These are phyloP conservation scores for Brachirus orientalis DNA, from an alignment of 2,113 vertebrate genomes.

Conservation along the genomic window DNA sequence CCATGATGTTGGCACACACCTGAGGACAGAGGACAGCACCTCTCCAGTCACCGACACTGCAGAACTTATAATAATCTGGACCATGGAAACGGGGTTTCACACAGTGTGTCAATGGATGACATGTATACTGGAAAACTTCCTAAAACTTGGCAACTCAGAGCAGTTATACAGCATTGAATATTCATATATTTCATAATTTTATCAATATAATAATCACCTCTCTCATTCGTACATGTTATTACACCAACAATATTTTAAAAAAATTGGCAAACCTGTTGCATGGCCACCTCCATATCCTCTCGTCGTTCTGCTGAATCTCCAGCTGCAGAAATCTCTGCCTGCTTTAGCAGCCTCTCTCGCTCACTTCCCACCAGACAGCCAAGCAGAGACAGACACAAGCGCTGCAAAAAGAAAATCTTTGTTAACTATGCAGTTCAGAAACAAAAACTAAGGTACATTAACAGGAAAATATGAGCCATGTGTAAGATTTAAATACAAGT, in stretches of 20 bases:
- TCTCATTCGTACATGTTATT: too few species aligned
- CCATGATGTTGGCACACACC: constrained; percentile 98
- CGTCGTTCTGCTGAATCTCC: constrained; percentile 86
- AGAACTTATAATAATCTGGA: constrained; percentile 8
- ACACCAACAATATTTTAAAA: background rate
- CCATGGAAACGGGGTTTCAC: background rate
- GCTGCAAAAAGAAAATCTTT: constrained; percentile 70
- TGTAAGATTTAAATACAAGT: too few species aligned
- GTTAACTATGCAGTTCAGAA: background rate
- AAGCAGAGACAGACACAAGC: constrained; percentile 90
- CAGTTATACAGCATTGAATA: too few species aligned
- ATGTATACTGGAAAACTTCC: background rate
- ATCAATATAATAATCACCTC: background rate
- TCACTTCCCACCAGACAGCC: constrained; percentile 92
- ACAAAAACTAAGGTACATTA: too few species aligned
- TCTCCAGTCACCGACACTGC: constrained; percentile 17
- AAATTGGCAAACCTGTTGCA: constrained; percentile 88
- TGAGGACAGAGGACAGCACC: constrained; percentile 58
- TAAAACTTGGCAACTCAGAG: background rate
- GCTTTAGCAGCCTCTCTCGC: constrained; percentile 88
- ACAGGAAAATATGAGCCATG: too few species aligned
- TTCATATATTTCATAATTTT: background rate
- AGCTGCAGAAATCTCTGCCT: constrained; percentile 83
- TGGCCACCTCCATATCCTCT: constrained; percentile 91
- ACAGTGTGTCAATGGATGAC: background rate